Base-by-base conservation (phyloP, 2,113 vertebrate species). In the Sebastes schlegelii region DNA sequence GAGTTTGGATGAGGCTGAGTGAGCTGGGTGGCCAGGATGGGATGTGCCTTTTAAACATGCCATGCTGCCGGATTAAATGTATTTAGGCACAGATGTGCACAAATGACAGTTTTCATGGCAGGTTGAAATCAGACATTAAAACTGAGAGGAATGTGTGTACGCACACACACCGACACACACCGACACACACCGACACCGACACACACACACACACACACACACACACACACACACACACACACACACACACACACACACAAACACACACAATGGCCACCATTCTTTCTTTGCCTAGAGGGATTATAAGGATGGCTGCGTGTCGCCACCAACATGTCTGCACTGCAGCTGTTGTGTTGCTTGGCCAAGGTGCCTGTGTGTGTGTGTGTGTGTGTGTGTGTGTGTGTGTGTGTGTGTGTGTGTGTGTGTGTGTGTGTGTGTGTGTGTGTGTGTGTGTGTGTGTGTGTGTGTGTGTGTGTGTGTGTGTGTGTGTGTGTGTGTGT, bases 251-350 rank as follows among this genome's bases (percentile, higher is more conserved):
- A 62, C 21, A 63, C 14, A 68, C n/a, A 76, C n/a, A 76, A 52
- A 70, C 62, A 68, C 55, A 86, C 65, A 92, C 91, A 92, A 89
- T 93, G 86, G 77, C 75, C 64, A 81, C 77, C 84, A 92, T 93
- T 92, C 88, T 89, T 58, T 79, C 57, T 73, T 57, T 65, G 70
- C 82, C 85, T 62, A 9, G 74, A 82, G 88, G 89, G 93, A 93
- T 94, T 94, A 93, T n/a, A 84, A 74, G 79, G 78, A 89, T 85
- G 89, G 80, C 77, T 91, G 82, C 84, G n/a, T 92, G 92, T 92
- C 86, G 87, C 90, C 90, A 86, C 79, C 81, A 66, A 88, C 85
- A 82, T 90, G 92, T 92, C 92, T 94, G 88, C 82, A 69, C 74
- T 78, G 89, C 93, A 94, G 93, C 91, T 94, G 93, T 94, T 92